Percentiles rank a stretch among this genome's conserved stretches.
These are phyloP conservation scores for Papilio gigon DNA, from an alignment of 2,888 invertebrate species.

Conservation along the genomic window DNA sequence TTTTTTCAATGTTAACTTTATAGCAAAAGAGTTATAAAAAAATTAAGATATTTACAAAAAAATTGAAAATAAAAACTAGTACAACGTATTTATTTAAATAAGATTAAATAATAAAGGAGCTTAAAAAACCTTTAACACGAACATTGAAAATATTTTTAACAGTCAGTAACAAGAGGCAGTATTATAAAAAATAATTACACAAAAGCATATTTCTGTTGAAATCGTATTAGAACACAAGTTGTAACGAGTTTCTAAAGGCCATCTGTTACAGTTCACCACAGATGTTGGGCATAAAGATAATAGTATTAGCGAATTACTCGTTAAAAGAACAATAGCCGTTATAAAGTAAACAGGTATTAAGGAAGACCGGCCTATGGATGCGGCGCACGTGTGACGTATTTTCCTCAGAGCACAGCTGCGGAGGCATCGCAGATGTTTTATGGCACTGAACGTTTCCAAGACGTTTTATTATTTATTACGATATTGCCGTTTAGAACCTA, in stretches of 20 bases:
- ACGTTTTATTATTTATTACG: constrained; percentile 80
- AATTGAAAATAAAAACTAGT: not conserved
- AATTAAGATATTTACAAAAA: too few species aligned
- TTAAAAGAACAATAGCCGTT: constrained; percentile 52
- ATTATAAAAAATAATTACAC: constrained; percentile 15
- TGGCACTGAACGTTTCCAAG: constrained; percentile 79
- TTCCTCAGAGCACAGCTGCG: constrained; percentile 76
- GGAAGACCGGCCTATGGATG: constrained; percentile 62
- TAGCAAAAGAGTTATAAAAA: not conserved
- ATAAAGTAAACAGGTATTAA: constrained; percentile 63
- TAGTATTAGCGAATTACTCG: constrained; percentile 46
- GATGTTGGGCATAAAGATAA: constrained; percentile 58
- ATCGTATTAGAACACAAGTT: constrained; percentile 44
- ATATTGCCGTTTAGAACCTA: constrained; percentile 80
- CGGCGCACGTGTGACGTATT: constrained; percentile 78
- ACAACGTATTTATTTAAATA: constrained; percentile 4
- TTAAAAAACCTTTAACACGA: not conserved
- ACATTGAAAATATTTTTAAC: not conserved
- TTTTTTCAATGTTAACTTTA: too few species aligned
- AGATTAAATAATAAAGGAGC: constrained; percentile 6
- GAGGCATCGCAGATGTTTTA: constrained; percentile 80
- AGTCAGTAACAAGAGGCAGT: constrained; percentile 10
- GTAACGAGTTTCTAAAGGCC: constrained; percentile 43
- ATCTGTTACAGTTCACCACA: constrained; percentile 56
- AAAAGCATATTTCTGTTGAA: constrained; percentile 26